Percentiles rank a stretch among this genome's conserved stretches.
These are phyloP conservation scores for Amyelois transitella DNA, from an alignment of 1,140 invertebrate species.

Conservation along the genomic window DNA sequence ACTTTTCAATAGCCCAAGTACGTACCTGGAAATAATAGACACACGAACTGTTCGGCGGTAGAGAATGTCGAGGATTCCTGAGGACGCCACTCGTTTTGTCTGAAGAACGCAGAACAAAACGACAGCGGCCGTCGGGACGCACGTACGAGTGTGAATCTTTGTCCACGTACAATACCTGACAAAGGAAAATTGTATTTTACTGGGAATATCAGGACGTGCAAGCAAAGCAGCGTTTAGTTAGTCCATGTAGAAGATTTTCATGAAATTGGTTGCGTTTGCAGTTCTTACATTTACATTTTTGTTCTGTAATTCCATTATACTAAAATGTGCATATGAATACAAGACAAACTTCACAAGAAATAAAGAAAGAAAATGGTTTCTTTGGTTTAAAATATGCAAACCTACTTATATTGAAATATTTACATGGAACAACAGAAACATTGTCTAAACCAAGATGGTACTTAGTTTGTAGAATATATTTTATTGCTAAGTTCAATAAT, in stretches of 20 bases:
- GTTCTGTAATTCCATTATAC: no score
- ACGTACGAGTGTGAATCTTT: constrained; percentile 84
- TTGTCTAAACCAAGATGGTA: no score
- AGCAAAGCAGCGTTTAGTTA: not conserved
- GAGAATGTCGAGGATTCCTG: constrained; percentile 82
- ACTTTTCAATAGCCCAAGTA: not conserved
- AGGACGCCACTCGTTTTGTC: constrained; percentile 83
- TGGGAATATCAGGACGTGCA: constrained; percentile 1
- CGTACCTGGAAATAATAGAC: constrained; percentile 84
- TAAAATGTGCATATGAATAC: no score
- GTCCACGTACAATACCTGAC: constrained; percentile 83
- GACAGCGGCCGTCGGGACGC: constrained; percentile 81
- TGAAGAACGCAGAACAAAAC: constrained; percentile 84
- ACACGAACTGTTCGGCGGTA: constrained; percentile 87
- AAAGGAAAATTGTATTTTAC: constrained; percentile 20
- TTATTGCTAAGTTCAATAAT: no score
- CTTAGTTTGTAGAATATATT: no score
- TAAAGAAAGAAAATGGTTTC: no score
- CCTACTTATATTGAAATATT: no score
- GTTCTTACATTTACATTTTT: not conserved
- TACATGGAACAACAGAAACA: no score
- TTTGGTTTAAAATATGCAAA: no score
- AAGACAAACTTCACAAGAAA: no score
- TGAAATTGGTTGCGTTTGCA: not conserved
- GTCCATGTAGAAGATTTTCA: not conserved